Evolutionary conservation across 2,888 invertebrate genomes (phyloP).

Genomic region (Leucania comma): DNA sequence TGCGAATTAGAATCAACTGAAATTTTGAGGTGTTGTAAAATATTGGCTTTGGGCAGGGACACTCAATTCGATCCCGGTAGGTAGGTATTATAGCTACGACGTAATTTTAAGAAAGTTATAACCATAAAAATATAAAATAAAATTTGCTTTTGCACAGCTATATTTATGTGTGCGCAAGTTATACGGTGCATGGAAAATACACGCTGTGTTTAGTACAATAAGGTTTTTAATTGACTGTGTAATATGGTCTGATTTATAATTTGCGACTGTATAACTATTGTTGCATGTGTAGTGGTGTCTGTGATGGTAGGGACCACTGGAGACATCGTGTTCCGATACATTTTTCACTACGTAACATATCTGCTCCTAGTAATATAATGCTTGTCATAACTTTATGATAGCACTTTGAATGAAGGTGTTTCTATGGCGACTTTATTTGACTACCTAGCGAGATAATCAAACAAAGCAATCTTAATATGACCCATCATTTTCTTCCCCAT

Average conservation of each 20-base stretch:
- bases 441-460: too few species aligned
- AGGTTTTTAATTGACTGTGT: too few species aligned
- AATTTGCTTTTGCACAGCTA: too few species aligned
- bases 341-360: too few species aligned
- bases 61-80: neutral
- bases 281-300: too few species aligned
- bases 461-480: neutral
- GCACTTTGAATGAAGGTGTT: neutral
- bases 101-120: neutral
- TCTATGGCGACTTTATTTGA: neutral
- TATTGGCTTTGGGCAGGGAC: neutral
- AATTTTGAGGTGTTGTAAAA: neutral
- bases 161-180: too few species aligned
- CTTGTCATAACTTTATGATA: neutral
- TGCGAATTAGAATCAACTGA: neutral
- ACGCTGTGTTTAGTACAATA: too few species aligned
- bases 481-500: neutral
- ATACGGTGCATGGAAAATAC: too few species aligned
- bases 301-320: neutral
- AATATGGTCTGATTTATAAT: too few species aligned
- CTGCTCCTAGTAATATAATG: neutral
- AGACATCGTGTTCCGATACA: too few species aligned
- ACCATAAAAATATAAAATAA: too few species aligned
- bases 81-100: neutral
- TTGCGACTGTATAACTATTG: too few species aligned